Conservation (phyloP, 2,888 invertebrate species). For the Lingula anatina region DNA sequence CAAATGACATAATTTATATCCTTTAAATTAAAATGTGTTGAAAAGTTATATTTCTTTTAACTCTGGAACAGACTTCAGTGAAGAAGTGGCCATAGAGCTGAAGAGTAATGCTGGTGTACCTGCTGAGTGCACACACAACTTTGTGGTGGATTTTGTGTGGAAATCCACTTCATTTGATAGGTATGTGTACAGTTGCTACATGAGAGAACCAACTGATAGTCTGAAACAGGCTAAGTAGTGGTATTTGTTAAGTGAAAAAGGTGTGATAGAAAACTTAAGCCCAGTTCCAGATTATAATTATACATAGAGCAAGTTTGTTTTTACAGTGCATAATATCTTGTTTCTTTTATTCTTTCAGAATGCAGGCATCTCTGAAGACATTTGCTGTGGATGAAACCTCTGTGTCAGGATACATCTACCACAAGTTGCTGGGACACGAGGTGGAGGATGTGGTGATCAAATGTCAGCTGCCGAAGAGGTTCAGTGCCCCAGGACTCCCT, state of each 20-base stretch:
- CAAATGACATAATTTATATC: background rate
- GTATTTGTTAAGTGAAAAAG: too few relatives aligned
- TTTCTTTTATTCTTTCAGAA: too few relatives aligned
- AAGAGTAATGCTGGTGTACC: slow-evolving; percentile 90
- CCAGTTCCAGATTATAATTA: too few relatives aligned
- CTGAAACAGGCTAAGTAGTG: too few relatives aligned
- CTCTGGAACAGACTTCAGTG: slow-evolving; percentile 70
- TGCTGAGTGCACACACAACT: slow-evolving; percentile 88
- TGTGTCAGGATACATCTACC: slow-evolving; percentile 96
- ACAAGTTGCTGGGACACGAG: slow-evolving; percentile 77
- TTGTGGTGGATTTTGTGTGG: slow-evolving; percentile 98
- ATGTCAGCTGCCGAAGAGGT: slow-evolving; percentile 89
- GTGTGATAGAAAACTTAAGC: too few relatives aligned
- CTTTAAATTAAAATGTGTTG: background rate
- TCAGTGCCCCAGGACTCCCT: slow-evolving; percentile 94
- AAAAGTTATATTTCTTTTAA: slow-evolving; percentile 6
- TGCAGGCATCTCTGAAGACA: slow-evolving; percentile 89
- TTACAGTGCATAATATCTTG: too few relatives aligned
- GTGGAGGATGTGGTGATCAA: slow-evolving; percentile 86
- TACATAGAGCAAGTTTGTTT: too few relatives aligned
- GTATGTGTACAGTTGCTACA: too few relatives aligned
- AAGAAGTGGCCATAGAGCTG: slow-evolving; percentile 95
- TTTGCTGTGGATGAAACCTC: slow-evolving; percentile 95
- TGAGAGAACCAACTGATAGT: too few relatives aligned
- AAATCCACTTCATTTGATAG: slow-evolving; percentile 97